phyloP scores from a whole-genome alignment of 2,888 invertebrate species.

The Cetonia aurata region DNA sequence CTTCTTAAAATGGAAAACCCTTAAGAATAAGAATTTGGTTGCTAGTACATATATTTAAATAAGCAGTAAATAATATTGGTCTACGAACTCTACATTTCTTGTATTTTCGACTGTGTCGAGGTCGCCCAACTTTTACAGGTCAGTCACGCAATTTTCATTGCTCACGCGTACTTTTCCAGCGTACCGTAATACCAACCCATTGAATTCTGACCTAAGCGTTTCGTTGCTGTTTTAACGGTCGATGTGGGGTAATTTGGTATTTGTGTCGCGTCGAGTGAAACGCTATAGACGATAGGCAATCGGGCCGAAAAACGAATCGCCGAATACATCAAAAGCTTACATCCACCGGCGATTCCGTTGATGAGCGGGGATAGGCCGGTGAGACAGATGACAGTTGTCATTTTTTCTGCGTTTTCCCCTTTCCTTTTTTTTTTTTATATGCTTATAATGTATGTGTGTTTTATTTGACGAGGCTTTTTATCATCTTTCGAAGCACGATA shows the following conservation, averaged over 20 bases:
- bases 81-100: neutral
- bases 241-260: slow-evolving; percentile 12
- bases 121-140: slow-evolving; percentile 28
- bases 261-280: neutral
- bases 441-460: neutral
- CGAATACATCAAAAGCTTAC: slow-evolving; percentile 10
- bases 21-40: no score
- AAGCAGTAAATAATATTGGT: no score
- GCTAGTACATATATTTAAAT: no score
- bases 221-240: slow-evolving; percentile 9
- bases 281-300: slow-evolving; percentile 10
- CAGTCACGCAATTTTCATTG: slow-evolving; percentile 27
- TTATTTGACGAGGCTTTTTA: slow-evolving; percentile 17
- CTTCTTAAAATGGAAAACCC: no score
- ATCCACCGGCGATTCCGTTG: neutral
- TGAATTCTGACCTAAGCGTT: slow-evolving; percentile 12
- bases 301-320: slow-evolving; percentile 5
- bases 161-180: neutral
- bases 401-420: neutral
- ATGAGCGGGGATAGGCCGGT: slow-evolving; percentile 4
- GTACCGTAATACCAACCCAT: slow-evolving; percentile 8
- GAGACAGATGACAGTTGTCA: neutral
- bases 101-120: slow-evolving; percentile 7
- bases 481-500: neutral
- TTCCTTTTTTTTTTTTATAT: slow-evolving; percentile 2